These are phyloP conservation scores for Patella ulyssiponensis DNA, from an alignment of 2,888 invertebrate genomes.

Conservation along the genomic window DNA sequence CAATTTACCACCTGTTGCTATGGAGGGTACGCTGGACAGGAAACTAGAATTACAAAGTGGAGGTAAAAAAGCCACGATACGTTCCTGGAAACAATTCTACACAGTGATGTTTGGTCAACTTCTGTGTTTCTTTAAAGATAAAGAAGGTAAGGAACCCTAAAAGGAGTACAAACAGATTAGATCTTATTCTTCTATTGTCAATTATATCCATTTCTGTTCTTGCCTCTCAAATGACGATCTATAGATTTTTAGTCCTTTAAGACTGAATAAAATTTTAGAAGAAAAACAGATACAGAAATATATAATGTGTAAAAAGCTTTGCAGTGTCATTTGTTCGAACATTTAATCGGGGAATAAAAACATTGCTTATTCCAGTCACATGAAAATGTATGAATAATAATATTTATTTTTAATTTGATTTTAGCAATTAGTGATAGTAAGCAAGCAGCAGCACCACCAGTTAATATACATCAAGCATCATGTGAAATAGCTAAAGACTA, in stretches of 20 bases:
- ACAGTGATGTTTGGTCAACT: conserved; percentile 96
- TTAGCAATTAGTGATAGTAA: conserved; percentile 84
- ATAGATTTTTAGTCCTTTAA: no score
- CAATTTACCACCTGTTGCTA: conserved; percentile 87
- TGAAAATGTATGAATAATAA: no score
- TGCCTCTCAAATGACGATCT: no score
- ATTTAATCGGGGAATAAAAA: no score
- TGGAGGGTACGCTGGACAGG: conserved; percentile 90
- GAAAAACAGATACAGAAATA: no score
- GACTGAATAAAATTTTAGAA: no score
- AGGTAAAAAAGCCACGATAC: conserved; percentile 92
- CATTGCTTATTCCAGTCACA: no score
- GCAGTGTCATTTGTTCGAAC: no score
- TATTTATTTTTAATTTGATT: conserved; percentile 6
- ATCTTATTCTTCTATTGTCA: no score
- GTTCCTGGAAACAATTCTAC: conserved; percentile 96
- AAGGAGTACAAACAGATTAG: no score
- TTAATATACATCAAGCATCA: conserved; percentile 82
- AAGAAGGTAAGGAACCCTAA: conserved; percentile 74
- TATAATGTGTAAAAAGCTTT: no score
- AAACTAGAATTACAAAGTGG: conserved; percentile 95
- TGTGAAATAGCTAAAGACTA: conserved; percentile 93
- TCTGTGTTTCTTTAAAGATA: conserved; percentile 97
- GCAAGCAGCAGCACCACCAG: conserved; percentile 89
- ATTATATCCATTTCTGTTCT: no score